Conservation (phyloP, 2,797 vertebrate genomes). For the Kryptolebias ocellatus region DNA sequence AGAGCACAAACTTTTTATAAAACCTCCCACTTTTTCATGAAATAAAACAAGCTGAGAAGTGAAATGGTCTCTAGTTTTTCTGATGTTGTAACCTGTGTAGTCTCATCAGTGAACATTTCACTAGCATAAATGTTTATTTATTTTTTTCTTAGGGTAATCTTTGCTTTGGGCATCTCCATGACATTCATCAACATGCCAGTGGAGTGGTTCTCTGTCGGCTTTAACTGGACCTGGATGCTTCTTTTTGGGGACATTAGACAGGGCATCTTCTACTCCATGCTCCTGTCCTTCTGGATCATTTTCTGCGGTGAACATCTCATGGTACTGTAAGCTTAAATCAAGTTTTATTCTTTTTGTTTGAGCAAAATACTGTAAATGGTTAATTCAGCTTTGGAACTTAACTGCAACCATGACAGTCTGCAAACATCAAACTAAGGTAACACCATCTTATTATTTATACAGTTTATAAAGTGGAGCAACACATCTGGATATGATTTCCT, state of each 20-base stretch:
- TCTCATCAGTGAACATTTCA: too few species aligned
- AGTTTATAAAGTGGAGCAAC: too few species aligned
- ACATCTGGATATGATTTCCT: too few species aligned
- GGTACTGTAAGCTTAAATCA: conserved; percentile 76
- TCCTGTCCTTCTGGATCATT: conserved; percentile 98
- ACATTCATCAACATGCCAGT: conserved; percentile 98
- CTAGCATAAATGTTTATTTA: neutral
- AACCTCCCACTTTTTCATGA: too few species aligned
- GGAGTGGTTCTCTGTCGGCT: conserved; percentile 98
- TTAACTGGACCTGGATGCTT: conserved; percentile 99
- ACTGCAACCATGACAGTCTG: too few species aligned
- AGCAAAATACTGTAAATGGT: too few species aligned
- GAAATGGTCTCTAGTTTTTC: neutral
- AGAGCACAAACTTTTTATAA: too few species aligned
- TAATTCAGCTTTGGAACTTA: too few species aligned
- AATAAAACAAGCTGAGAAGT: too few species aligned
- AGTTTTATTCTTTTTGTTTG: neutral
- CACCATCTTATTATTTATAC: too few species aligned
- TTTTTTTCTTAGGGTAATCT: conserved; percentile 87
- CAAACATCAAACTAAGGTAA: too few species aligned
- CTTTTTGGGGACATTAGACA: conserved; percentile 96
- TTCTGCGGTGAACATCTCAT: conserved; percentile 99
- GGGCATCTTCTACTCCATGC: conserved; percentile 97
- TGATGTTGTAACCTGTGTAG: neutral
- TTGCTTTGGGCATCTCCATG: conserved; percentile 97